Evolutionary conservation across 2,797 vertebrate species (phyloP).

Genomic region (Gobio occitaniae): DNA sequence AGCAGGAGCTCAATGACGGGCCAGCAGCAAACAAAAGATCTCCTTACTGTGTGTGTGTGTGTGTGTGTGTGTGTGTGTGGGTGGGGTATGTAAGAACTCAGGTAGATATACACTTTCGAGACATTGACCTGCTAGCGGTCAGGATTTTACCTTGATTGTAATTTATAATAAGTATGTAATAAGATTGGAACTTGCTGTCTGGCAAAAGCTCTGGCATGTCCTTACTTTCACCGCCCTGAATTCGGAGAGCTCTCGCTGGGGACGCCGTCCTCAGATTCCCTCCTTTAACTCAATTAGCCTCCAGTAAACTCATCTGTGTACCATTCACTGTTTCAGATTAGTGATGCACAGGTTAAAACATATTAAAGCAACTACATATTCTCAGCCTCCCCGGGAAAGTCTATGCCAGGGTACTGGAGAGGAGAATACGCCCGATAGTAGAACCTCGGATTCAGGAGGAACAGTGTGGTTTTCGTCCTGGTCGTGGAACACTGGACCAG

Average conservation of each 20-base stretch:
- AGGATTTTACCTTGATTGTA: slow-evolving; percentile 29
- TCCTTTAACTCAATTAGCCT: slow-evolving; percentile 44
- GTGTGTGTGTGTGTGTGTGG: neutral
- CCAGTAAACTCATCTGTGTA: slow-evolving; percentile 14
- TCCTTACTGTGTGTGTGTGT: neutral
- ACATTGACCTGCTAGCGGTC: neutral
- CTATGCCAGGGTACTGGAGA: no score
- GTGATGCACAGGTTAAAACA: slow-evolving; percentile 2
- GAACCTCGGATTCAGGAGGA: no score
- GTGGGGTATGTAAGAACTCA: neutral
- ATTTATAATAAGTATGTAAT: slow-evolving; percentile 10
- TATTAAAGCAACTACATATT: neutral
- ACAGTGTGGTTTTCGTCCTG: no score
- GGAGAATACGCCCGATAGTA: no score
- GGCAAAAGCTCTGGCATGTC: neutral
- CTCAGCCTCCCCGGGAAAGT: no score
- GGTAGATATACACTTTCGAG: slow-evolving; percentile 12
- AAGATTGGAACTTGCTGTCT: slow-evolving; percentile 24
- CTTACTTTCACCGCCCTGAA: slow-evolving; percentile 3
- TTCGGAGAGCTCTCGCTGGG: neutral
- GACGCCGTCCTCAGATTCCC: slow-evolving; percentile 24
- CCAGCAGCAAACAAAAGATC: slow-evolving; percentile 27
- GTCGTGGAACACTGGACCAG: no score
- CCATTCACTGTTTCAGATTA: slow-evolving; percentile 18
- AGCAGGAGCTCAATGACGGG: slow-evolving; percentile 29